A percentile compares a stretch with the other conserved stretches of the same genome.
Evolutionary conservation across 37 sponge, comb jelly and placozoan species (phyloP).

Genomic region (Hormiphora californensis): DNA sequence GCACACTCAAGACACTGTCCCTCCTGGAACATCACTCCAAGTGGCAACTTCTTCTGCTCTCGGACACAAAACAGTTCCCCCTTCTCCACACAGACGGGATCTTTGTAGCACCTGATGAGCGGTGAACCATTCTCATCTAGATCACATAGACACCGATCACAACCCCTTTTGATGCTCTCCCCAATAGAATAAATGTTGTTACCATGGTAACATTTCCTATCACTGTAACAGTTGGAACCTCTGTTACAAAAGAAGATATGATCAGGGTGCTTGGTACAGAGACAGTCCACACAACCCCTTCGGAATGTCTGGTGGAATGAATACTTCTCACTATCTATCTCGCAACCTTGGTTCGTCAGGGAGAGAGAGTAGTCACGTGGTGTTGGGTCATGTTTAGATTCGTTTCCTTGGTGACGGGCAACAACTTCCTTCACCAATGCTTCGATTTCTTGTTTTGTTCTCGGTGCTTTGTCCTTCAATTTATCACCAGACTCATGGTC

Average conservation of each 20-base stretch:
- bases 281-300: neutral
- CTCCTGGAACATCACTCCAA: neutral
- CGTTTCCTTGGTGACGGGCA: no score
- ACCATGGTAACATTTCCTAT: neutral
- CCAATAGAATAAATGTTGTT: neutral
- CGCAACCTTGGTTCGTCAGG: no score
- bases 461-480: no score
- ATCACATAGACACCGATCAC: neutral
- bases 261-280: conserved; percentile 7
- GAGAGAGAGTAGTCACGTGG: no score
- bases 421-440: no score
- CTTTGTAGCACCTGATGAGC: neutral
- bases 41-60: neutral
- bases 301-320: no score
- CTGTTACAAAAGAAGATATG: neutral
- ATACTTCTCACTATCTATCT: no score
- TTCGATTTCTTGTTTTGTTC: no score
- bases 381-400: no score
- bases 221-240: neutral
- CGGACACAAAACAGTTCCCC: neutral
- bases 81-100: neutral
- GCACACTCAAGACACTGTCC: neutral
- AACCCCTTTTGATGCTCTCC: neutral
- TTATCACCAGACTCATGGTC: no score
- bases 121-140: neutral